Base-by-base conservation (phyloP, 2,888 invertebrate species). In the Drosophila sordidapex region DNA sequence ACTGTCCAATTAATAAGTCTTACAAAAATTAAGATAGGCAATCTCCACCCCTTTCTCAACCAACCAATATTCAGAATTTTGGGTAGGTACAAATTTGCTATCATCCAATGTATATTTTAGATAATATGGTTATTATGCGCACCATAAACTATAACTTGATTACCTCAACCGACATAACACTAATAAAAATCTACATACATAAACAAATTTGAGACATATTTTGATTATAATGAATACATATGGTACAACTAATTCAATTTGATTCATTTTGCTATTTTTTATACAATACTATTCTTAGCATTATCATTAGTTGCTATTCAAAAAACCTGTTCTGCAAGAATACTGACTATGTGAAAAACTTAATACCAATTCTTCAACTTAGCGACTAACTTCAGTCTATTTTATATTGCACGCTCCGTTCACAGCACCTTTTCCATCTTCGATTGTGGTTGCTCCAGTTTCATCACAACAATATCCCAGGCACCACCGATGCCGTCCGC, bases 401-500 rank as follows among this genome's bases (percentile, higher is more conserved):
- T 46, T 46, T 62, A 81, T 62, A 73, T 81, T 78, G 66, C 68
- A 52, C 54, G 40, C 31, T 29, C 38, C 40, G 51, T 25, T 83
- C 46, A 86, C 74, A 88, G 71, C 59, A 69, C 65, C 40, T 67
- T 81, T 25, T 79, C 76, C 33, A 64, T 46, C 43, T 84, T 79
- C 15, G 68, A 53, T 58, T 49, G 49, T 18, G 31, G 36, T 15
- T 36, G 59, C 6, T 70, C 70, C 51, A 51, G 43, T 43, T 70
- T 61, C 57, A 63, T 38, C 2, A 53, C 31, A 2, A 90, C 81
- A 46, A 87, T 78, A 40, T 87, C 87, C 87, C 87, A 94, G 90
- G 72, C 93, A 2, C 86, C 81, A 1, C 83, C 92, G 7, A 66
- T n/a, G 3, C 64, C 74, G 11, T 40, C 91, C 2, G 92, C 79